Conservation (phyloP, 2,888 invertebrate genomes). For the Gerris lacustris region DNA sequence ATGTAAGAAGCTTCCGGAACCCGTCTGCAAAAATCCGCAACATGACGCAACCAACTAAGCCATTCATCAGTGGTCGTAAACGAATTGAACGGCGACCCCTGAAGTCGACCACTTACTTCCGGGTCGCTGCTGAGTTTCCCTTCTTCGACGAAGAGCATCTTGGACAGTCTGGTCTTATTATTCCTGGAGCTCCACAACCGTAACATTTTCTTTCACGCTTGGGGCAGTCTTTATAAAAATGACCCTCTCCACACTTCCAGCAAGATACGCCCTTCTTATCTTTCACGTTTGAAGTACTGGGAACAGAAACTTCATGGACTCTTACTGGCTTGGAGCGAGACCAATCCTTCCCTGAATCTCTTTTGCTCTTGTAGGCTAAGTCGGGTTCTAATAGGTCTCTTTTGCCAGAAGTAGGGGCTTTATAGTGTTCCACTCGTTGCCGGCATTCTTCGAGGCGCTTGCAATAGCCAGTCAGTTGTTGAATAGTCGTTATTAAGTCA, state of each 20-base stretch:
- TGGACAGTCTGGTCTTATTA: slow-evolving; percentile 6
- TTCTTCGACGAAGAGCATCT: neutral
- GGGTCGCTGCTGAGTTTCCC: neutral
- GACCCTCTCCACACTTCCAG: slow-evolving; percentile 8
- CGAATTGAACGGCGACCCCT: neutral
- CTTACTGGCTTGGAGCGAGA: neutral
- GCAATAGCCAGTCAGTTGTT: neutral
- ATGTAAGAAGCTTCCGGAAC: neutral
- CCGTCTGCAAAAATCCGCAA: neutral
- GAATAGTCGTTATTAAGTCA: neutral
- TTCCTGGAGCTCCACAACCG: slow-evolving; percentile 6
- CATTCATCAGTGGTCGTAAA: neutral
- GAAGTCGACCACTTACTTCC: neutral
- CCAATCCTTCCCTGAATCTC: neutral
- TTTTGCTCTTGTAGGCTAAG: neutral
- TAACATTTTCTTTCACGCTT: slow-evolving; percentile 7
- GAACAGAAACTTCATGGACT: neutral
- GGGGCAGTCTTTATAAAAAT: slow-evolving; percentile 5
- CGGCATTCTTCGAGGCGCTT: neutral
- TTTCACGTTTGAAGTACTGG: neutral
- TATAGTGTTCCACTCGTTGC: neutral
- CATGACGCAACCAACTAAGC: neutral
- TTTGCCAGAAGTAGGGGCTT: neutral
- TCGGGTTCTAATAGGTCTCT: neutral
- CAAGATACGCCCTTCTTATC: no score